Evolutionary conservation across 1,140 invertebrate species (phyloP).

Genomic region (Heliconius congener): DNA sequence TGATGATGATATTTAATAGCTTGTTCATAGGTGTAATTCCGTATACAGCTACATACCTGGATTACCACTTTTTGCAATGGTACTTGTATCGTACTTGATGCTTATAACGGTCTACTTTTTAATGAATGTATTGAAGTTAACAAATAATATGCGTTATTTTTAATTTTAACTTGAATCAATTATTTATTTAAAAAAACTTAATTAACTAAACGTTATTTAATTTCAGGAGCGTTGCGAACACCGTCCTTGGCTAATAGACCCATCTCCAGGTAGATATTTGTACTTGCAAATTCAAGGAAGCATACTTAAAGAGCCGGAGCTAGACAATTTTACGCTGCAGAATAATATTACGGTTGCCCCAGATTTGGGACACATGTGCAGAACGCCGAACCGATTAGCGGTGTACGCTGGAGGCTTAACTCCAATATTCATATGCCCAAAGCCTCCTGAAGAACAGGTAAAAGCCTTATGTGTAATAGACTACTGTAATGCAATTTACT

Average conservation of each 20-base stretch:
- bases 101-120: no score
- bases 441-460: conserved; percentile 81
- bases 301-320: conserved; percentile 81
- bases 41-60: neutral
- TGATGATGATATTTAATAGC: neutral
- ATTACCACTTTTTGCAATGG: neutral
- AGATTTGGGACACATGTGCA: conserved; percentile 82
- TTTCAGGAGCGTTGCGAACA: conserved; percentile 88
- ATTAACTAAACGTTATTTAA: neutral
- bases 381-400: conserved; percentile 86
- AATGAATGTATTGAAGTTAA: no score
- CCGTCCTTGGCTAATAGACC: conserved; percentile 90
- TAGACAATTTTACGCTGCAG: conserved; percentile 77
- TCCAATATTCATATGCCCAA: conserved; percentile 87
- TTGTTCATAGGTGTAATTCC: neutral
- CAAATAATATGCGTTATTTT: no score
- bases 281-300: conserved; percentile 87
- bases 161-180: no score
- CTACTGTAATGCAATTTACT: neutral
- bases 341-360: conserved; percentile 79
- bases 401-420: conserved; percentile 86
- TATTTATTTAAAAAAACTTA: no score
- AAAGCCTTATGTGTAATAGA: neutral
- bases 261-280: conserved; percentile 85
- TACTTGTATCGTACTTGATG: neutral